phyloP scores from a whole-genome alignment of 2,888 invertebrate species.

The Anarsia innoxiella region DNA sequence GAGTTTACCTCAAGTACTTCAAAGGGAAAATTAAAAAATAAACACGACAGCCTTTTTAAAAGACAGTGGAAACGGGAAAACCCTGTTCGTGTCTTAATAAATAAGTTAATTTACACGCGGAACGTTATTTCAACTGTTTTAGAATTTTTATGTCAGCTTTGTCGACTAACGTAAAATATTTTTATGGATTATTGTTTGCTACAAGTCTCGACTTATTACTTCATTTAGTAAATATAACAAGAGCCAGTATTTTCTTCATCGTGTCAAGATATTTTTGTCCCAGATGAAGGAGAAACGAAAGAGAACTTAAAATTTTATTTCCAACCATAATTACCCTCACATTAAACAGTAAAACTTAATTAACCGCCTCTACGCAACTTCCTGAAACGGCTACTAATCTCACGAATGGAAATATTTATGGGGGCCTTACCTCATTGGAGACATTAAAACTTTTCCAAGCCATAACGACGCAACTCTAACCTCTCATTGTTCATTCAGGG shows the following conservation, averaged over 20 bases:
- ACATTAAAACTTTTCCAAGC: conserved; percentile 68
- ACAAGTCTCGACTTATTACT: too few species aligned
- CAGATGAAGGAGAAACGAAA: too few species aligned
- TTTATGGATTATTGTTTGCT: too few species aligned
- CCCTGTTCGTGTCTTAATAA: conserved; percentile 7
- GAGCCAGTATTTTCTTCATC: too few species aligned
- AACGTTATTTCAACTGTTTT: conserved; percentile 4
- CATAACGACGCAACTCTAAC: conserved; percentile 58
- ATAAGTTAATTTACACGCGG: too few species aligned
- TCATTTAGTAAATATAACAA: too few species aligned
- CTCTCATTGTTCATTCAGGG: conserved; percentile 69
- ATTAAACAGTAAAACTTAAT: conserved; percentile 35
- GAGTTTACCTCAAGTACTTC: conserved; percentile 40
- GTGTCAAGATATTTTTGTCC: too few species aligned
- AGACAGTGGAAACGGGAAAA: conserved; percentile 3
- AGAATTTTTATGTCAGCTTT: conserved; percentile 6
- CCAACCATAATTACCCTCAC: conserved; percentile 6
- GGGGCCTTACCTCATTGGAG: conserved; percentile 63
- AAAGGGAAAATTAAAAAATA: conserved; percentile 40
- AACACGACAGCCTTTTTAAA: conserved; percentile 21
- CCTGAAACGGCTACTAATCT: conserved; percentile 58
- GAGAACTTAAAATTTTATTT: conserved; percentile 5
- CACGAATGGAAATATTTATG: conserved; percentile 60
- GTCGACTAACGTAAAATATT: too few species aligned
- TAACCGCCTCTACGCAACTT: conserved; percentile 44